Percentiles rank a stretch among this genome's conserved stretches.
Conservation (phyloP, 2,113 vertebrate species). For the Tylochromis polylepis region DNA sequence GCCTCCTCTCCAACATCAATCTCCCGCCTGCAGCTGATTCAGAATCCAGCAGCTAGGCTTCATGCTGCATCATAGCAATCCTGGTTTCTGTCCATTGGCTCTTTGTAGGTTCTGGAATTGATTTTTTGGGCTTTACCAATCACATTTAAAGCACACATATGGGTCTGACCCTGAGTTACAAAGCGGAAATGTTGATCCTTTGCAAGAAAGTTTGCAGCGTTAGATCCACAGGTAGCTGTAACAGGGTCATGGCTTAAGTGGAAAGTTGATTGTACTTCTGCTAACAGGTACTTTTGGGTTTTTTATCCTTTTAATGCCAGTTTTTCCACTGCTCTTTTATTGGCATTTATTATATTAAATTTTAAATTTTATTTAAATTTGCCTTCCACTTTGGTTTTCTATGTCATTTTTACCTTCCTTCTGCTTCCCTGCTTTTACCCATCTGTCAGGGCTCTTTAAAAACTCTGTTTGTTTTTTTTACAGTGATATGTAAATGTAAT, state of each 20-base stretch:
- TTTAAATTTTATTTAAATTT: neutral
- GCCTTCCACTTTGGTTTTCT: neutral
- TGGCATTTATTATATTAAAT: neutral
- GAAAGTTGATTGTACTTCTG: neutral
- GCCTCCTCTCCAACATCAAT: neutral
- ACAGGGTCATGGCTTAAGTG: neutral
- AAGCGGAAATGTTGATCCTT: neutral
- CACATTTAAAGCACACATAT: neutral
- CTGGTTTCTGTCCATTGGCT: neutral
- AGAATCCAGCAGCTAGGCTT: neutral
- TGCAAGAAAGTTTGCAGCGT: neutral
- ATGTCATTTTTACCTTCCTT: neutral
- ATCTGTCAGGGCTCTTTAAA: neutral
- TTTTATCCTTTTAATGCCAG: neutral
- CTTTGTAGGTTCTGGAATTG: no score
- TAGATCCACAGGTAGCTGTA: neutral
- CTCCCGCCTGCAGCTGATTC: neutral
- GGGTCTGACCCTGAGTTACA: neutral
- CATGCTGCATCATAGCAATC: neutral
- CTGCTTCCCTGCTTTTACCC: neutral
- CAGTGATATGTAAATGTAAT: neutral
- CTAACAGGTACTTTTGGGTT: rapidly evolving
- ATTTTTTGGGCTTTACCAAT: neutral
- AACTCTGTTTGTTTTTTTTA: neutral
- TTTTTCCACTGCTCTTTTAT: neutral